Percentiles rank a stretch among this genome's conserved stretches.
Evolutionary conservation across 1,140 invertebrate genomes (phyloP).

Genomic region (Lamellibrachia luymesi): DNA sequence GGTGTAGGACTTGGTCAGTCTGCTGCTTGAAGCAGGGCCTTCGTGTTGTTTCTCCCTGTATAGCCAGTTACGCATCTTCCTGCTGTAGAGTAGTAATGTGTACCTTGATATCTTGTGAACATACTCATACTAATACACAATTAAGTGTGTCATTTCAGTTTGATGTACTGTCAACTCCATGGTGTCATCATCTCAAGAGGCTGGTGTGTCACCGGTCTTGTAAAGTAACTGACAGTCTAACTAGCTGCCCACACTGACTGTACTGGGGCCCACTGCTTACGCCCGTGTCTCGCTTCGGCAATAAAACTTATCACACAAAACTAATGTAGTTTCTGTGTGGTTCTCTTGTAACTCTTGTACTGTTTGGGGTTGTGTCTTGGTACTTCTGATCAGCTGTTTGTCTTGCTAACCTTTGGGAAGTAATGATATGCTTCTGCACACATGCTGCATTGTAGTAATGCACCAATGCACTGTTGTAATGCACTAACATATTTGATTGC

Average conservation of each 20-base stretch:
- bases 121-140: neutral
- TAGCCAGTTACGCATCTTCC: neutral
- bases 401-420: neutral
- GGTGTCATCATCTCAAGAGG: neutral
- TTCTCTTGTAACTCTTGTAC: neutral
- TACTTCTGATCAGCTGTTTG: neutral
- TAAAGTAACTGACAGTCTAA: neutral
- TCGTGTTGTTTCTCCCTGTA: neutral
- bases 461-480: neutral
- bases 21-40: neutral
- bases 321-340: neutral
- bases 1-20: neutral
- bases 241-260: neutral
- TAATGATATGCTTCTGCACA: neutral
- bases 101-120: too few relatives aligned
- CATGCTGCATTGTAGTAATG: neutral
- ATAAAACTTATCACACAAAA: conserved; percentile 1
- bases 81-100: neutral
- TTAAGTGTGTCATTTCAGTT: neutral
- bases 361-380: neutral
- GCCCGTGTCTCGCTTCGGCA: neutral
- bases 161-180: neutral
- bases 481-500: neutral
- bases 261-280: neutral
- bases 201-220: neutral